Evolutionary conservation across 1,140 invertebrate species (phyloP), one percentile per base, ranked within the genome.

Genomic region (Andricus grossulariae): DNA sequence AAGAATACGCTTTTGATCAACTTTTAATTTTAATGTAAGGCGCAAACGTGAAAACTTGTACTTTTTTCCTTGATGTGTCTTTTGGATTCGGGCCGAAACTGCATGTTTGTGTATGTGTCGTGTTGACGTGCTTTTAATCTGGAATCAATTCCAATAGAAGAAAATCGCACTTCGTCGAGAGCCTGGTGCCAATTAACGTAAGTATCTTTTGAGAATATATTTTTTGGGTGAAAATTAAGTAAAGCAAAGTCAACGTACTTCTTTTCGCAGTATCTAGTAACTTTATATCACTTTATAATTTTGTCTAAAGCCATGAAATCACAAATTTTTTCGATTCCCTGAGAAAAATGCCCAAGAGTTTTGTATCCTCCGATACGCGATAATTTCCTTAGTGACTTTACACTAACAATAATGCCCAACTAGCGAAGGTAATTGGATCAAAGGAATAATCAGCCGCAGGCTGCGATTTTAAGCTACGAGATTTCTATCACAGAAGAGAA

Each of bases 1-100:
- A 89, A 89, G 88, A 89, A 89, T 89, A 89, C 86, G 85, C 86
- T 90, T 89, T 89, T 89, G 88, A 89, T 90, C 85, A 89, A 88
- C 85, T 88, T 89, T 90, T 90, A 86, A 87, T 88, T 89, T 89
- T 89, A 89, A 89, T 88, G 87, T 90, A 90, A 90, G 89, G 89
- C 89, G 89, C 89, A 90, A 87, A 90, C 88, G 89, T 90, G 89
- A 90, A 90, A 89, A 90, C 88, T 90, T 90, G 88, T 90, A 89
- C 88, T 90, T 90, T 89, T 66, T 89, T 89, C 88, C 88, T 89
- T 89, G 87, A 89, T 90, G 88, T 89, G 88, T 89, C 87, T 87
- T 89, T 89, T 89, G 83, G 89, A 89, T 88, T 88, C 85, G 84
- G 88, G 87, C 87, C 88, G 88, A 89, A 89, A 89, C 84, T 88